Evolutionary conservation across 92 coral and sea anemone genomes (phyloP), one percentile per base, ranked within the genome.

Genomic region (Paragorgia papillata): DNA sequence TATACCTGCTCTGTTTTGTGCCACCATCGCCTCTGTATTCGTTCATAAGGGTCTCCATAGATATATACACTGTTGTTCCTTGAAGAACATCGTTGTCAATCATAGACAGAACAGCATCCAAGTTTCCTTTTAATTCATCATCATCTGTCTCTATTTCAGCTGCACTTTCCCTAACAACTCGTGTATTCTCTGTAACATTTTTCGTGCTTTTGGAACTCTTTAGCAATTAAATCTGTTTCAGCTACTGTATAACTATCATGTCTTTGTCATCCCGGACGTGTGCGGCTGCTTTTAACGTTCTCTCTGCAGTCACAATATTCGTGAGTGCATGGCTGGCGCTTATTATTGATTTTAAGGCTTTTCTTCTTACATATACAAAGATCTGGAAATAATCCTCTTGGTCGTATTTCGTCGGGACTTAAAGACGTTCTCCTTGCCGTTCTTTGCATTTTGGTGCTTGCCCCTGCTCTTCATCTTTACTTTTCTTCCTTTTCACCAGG

Each of bases 181-280:
- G 35, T 67, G 22, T 67, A 67, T 2, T 67, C 74, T 27, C 9
- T 17, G 27, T 67, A 67, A 50, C 74, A 67, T 19, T 67, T 43
- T 6, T 67, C 74, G 57, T 67, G 74, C 44, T 46, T 67, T 46
- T 67, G 74, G 44, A 43, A 67, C 24, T 67, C 74, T 22, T 67
- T 67, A 10, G 74, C 74, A n/a, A 67, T 67, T 22, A 67, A 67
- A 29, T 67, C 74, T 9, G 58, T 46, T 22, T 67, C 57, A 22
- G 56, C 9, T 0, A 66, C 74, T 1, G 57, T 15, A 5, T 17
- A n/a, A n/a, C 41, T 44, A 66, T 41, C 57, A 66, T 66, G 12
- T 66, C 57, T 25, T 5, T 4, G 37, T 66, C 74, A 66, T 44
- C 29, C 57, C n/a, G 56, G 22, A 14, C 35, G 0, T 5, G 14